phyloP scores from a whole-genome alignment of 2,797 vertebrate genomes.

The Falco rusticolus region DNA sequence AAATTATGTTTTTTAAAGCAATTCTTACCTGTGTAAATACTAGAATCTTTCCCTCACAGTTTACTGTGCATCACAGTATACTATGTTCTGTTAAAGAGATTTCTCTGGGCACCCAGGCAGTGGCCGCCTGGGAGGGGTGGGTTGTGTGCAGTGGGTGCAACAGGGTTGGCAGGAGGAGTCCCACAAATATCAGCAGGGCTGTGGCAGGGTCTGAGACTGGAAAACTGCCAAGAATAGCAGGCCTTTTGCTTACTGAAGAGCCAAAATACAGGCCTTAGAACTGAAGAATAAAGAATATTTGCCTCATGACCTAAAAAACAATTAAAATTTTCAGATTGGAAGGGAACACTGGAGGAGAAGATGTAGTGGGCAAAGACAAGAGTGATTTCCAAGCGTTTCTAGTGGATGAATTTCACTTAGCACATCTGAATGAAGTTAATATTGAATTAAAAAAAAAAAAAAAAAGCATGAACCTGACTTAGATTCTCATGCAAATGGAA shows the following conservation, averaged over 20 bases:
- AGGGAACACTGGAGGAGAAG: neutral
- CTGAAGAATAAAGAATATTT: neutral
- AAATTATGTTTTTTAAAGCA: neutral
- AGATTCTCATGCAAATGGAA: neutral
- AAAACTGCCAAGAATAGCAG: neutral
- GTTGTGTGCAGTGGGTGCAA: neutral
- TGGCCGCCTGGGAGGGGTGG: neutral
- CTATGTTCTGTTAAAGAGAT: neutral
- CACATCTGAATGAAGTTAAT: neutral
- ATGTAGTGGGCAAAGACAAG: neutral
- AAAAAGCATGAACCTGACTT: neutral
- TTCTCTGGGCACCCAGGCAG: neutral
- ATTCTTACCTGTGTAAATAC: neutral
- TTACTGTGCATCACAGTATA: neutral
- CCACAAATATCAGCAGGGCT: fast-evolving
- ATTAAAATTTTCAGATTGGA: neutral
- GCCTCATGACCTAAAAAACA: neutral
- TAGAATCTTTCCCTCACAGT: neutral
- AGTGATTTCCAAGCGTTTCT: neutral
- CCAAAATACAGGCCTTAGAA: neutral
- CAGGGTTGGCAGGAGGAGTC: fast-evolving
- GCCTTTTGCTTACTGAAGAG: neutral
- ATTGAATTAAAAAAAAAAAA: neutral
- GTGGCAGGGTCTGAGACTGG: neutral
- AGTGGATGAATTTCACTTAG: neutral